Conservation (phyloP, 2,888 invertebrate species). For the Ctena decussata region DNA sequence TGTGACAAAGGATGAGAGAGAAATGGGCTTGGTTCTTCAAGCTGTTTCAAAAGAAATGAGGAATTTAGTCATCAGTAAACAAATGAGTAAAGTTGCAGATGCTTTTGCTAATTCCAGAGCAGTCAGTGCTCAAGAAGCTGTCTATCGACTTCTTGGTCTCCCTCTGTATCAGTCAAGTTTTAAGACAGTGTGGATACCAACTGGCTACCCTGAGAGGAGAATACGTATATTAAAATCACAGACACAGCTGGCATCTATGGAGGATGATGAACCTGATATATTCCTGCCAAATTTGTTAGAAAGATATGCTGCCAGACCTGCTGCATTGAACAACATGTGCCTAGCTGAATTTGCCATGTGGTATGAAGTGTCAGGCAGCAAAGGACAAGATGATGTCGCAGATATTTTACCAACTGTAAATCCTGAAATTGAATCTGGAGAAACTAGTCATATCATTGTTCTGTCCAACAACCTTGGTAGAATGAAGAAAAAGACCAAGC, state of each 20-base stretch:
- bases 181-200: slow-evolving; percentile 31
- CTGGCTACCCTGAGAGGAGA: slow-evolving; percentile 20
- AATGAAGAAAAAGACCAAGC: no score
- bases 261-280: slow-evolving; percentile 30
- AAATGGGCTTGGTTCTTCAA: slow-evolving; percentile 26
- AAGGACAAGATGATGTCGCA: no score
- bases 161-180: slow-evolving; percentile 32
- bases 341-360: no score
- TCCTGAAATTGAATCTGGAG: no score
- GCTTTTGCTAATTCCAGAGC: slow-evolving; percentile 21
- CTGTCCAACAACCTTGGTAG: no score
- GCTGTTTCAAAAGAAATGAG: slow-evolving; percentile 18
- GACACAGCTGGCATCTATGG: background rate
- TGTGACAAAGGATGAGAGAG: slow-evolving; percentile 37
- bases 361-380: no score
- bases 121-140: slow-evolving; percentile 36
- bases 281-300: slow-evolving; percentile 13
- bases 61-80: slow-evolving; percentile 5
- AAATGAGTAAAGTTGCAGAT: slow-evolving; percentile 32
- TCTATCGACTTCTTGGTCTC: slow-evolving; percentile 25
- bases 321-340: slow-evolving; percentile 23
- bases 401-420: no score
- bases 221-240: slow-evolving; percentile 14
- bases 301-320: slow-evolving; percentile 21
- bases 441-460: no score